A percentile compares a stretch with the other conserved stretches of the same genome.
These are phyloP conservation scores for Zaprionus africanus DNA, from an alignment of 1,140 invertebrate species.

Conservation along the genomic window DNA sequence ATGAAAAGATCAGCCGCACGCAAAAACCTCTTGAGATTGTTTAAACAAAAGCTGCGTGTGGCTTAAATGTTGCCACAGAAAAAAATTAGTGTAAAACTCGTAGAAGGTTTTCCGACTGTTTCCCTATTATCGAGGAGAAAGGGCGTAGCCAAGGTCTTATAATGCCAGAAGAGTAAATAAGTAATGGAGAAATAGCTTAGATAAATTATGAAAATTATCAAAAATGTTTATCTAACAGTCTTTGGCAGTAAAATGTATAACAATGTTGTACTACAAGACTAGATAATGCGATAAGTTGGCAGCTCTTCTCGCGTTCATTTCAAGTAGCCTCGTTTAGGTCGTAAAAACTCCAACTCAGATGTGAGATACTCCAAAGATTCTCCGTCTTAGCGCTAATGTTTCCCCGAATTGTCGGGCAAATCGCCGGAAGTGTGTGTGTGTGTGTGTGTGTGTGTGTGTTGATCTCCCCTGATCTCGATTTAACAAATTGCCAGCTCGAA, in stretches of 20 bases:
- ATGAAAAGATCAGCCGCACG: constrained; percentile 46
- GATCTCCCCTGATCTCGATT: constrained; percentile 22
- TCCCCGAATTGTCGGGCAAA: constrained; percentile 7
- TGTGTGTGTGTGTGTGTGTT: constrained; percentile 30
- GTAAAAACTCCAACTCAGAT: background rate
- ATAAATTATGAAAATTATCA: constrained; percentile 7
- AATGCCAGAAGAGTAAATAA: background rate
- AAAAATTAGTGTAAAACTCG: background rate
- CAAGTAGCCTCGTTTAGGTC: constrained; percentile 3
- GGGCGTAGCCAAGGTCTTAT: constrained; percentile 8
- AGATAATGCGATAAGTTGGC: constrained; percentile 5
- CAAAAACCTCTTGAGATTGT: constrained; percentile 61
- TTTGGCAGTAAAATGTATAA: background rate
- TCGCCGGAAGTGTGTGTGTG: constrained; percentile 39
- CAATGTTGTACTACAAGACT: background rate
- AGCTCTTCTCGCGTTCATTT: background rate
- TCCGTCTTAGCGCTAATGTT: background rate
- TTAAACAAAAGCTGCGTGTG: constrained; percentile 57
- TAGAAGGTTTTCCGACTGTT: background rate
- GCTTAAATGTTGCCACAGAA: background rate
- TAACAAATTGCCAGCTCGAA: constrained; percentile 30
- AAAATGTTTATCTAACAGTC: background rate
- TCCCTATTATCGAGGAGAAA: background rate
- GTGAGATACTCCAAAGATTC: background rate
- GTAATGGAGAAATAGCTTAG: background rate